Evolutionary conservation across 1,140 invertebrate genomes (phyloP).

Genomic region (Bactericera cockerelli): DNA sequence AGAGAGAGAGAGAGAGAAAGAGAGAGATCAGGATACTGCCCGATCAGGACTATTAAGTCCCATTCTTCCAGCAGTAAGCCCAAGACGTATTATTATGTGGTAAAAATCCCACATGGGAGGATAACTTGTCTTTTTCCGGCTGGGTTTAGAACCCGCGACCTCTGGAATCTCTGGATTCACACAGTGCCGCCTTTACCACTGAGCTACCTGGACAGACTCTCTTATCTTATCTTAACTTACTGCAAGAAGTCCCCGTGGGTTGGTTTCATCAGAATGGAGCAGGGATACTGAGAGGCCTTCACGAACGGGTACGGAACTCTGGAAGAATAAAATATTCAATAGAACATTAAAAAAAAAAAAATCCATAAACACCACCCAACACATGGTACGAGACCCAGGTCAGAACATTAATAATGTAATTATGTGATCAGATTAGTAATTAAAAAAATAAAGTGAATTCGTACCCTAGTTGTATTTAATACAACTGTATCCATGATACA

Average conservation of each 20-base stretch:
- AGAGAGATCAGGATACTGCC: background rate
- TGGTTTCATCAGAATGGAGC: slow-evolving; percentile 58
- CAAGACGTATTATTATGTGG: no score
- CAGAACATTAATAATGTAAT: background rate
- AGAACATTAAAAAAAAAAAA: background rate
- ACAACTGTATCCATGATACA: no score
- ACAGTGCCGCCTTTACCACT: no score
- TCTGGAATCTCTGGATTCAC: no score
- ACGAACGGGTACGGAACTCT: slow-evolving; percentile 63
- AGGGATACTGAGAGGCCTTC: slow-evolving; percentile 50
- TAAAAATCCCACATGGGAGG: no score
- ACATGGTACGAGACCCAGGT: background rate
- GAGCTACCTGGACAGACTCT: no score
- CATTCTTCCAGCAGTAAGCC: no score
- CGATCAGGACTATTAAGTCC: no score
- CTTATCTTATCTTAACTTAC: slow-evolving; percentile 33
- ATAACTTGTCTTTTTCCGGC: no score
- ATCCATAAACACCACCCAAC: background rate
- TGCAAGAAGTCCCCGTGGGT: slow-evolving; percentile 65
- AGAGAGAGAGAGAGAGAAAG: background rate
- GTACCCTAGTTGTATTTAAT: no score
- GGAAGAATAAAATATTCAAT: slow-evolving; percentile 27
- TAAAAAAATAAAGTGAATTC: no score
- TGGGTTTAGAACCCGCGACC: background rate
- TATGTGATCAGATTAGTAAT: background rate